Evolutionary conservation across 1,140 invertebrate species (phyloP).

Genomic region (Trichonephila inaurata): DNA sequence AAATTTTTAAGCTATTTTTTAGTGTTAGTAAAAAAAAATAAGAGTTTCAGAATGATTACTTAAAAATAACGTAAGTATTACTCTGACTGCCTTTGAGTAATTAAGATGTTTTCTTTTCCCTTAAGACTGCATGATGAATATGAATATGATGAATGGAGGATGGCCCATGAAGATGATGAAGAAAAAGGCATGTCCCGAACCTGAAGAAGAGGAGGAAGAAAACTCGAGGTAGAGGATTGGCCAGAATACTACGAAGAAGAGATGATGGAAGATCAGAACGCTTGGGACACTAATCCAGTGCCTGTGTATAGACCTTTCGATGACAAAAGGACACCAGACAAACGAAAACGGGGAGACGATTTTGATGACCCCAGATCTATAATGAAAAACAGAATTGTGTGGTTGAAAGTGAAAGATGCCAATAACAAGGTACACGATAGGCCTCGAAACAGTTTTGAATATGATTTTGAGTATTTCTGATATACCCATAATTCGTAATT

Average conservation of each 20-base stretch:
- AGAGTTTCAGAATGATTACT: no score
- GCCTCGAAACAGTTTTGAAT: not conserved
- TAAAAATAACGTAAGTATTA: no score
- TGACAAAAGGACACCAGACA: not conserved
- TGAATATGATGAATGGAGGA: not conserved
- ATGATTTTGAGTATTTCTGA: not conserved
- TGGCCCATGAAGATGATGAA: not conserved
- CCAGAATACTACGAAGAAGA: slow-evolving; percentile 56
- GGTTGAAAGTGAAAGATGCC: not conserved
- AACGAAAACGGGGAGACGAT: slow-evolving; percentile 19
- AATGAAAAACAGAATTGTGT: not conserved
- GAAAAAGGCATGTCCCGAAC: not conserved
- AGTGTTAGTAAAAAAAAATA: no score
- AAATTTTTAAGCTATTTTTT: no score
- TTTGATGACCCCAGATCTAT: not conserved
- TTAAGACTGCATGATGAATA: not conserved
- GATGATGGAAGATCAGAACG: slow-evolving; percentile 17
- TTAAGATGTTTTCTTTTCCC: not conserved
- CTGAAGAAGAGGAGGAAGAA: slow-evolving; percentile 5
- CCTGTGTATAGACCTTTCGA: not conserved
- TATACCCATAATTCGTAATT: no score
- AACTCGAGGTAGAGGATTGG: not conserved
- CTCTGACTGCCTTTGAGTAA: no score
- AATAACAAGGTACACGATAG: not conserved
- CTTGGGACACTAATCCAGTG: slow-evolving; percentile 26